Percentiles rank a stretch among this genome's conserved stretches.
Evolutionary conservation across 2,797 vertebrate genomes (phyloP).

Genomic region (Pipistrellus pipistrellus): DNA sequence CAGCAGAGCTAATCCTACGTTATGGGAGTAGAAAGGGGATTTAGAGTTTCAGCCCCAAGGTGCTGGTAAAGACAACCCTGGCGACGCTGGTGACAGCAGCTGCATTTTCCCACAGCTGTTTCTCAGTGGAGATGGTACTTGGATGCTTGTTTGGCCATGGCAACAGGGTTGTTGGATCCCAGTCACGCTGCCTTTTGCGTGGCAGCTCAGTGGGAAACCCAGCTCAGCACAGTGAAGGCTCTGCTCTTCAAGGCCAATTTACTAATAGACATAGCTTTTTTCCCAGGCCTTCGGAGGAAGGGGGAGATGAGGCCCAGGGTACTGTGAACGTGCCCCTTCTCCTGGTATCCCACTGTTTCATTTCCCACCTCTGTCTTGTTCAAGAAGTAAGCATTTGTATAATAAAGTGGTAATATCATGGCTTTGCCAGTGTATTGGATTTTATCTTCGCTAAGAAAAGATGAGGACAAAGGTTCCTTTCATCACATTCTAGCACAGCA

Average conservation of each 20-base stretch:
- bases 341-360: neutral
- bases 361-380: neutral
- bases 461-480: conserved; percentile 35
- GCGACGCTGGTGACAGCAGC: neutral
- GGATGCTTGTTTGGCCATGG: conserved; percentile 20
- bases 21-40: neutral
- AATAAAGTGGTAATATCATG: neutral
- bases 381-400: neutral
- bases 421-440: neutral
- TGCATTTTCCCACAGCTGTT: conserved; percentile 61
- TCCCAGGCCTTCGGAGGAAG: conserved; percentile 53
- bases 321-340: neutral
- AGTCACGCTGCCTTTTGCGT: conserved; percentile 39
- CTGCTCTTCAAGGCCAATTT: neutral
- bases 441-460: conserved; percentile 33
- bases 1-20: neutral
- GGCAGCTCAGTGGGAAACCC: conserved; percentile 63
- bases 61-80: conserved; percentile 23
- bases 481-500: neutral
- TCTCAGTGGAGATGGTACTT: conserved; percentile 13
- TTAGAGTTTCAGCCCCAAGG: neutral
- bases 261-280: conserved; percentile 10
- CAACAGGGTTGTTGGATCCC: neutral
- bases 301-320: neutral
- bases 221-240: conserved; percentile 2